Conservation (phyloP, 2,113 vertebrate species). For the Canis aureus region DNA sequence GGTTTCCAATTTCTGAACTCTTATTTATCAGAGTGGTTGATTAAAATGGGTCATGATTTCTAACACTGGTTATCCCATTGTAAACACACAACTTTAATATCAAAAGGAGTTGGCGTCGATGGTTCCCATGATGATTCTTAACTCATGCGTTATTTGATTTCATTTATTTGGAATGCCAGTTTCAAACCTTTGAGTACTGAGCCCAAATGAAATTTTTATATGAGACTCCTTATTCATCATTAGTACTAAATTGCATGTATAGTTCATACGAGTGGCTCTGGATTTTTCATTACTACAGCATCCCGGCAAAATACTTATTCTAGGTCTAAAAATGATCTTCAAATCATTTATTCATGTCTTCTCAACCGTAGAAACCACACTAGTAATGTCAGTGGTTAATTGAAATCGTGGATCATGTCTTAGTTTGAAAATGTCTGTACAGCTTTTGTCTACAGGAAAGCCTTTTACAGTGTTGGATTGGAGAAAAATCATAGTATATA, state of each 20-base stretch:
- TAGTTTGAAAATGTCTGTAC: conserved; percentile 35
- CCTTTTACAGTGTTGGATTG: neutral
- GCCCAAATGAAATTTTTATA: conserved; percentile 82
- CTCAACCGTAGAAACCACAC: neutral
- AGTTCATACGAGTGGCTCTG: conserved; percentile 58
- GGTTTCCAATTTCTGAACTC: conserved; percentile 40
- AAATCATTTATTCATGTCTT: conserved; percentile 65
- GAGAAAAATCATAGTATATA: conserved; percentile 14
- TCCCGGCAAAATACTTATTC: neutral
- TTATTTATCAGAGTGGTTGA: conserved; percentile 72
- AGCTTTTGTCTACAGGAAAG: conserved; percentile 45
- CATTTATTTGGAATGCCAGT: conserved; percentile 85
- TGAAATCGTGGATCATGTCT: conserved; percentile 56
- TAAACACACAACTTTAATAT: conserved; percentile 86
- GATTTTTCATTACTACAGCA: conserved; percentile 61
- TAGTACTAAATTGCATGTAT: conserved; percentile 76
- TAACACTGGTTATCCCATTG: conserved; percentile 75
- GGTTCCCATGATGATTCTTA: conserved; percentile 78
- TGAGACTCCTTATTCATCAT: conserved; percentile 74
- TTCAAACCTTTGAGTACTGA: conserved; percentile 85
- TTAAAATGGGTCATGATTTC: conserved; percentile 78
- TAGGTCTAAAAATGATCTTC: conserved; percentile 31
- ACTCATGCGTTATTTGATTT: conserved; percentile 80
- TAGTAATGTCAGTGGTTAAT: conserved; percentile 47
- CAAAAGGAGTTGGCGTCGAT: conserved; percentile 69